Conservation (phyloP, 2,797 vertebrate species). For the Melopsittacus undulatus region DNA sequence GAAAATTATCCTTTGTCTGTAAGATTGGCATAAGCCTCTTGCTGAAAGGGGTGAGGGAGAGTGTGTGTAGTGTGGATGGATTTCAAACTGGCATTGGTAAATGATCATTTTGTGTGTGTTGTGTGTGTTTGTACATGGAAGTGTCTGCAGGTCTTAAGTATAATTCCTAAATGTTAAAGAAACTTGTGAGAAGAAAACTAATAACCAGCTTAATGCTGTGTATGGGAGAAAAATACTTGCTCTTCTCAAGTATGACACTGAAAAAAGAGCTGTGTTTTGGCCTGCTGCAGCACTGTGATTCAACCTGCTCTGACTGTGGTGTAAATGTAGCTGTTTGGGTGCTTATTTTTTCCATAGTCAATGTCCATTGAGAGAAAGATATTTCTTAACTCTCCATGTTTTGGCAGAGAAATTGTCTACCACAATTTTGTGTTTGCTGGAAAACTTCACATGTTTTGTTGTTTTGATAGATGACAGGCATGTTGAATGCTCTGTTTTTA, state of each 20-base stretch:
- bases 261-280: background rate
- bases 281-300: background rate
- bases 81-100: background rate
- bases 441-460: background rate
- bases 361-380: fast-evolving
- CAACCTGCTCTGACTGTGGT: background rate
- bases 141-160: background rate
- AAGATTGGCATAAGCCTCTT: background rate
- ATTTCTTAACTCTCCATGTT: background rate
- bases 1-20: background rate
- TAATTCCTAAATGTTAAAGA: background rate
- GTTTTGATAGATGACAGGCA: background rate
- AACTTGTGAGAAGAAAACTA: background rate
- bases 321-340: background rate
- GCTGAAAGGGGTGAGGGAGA: background rate
- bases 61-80: background rate
- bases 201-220: background rate
- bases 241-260: background rate
- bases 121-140: background rate
- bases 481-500: background rate
- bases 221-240: background rate
- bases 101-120: background rate
- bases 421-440: background rate
- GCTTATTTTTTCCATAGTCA: background rate
- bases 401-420: background rate